Evolutionary conservation across 1,140 invertebrate species (phyloP), one percentile per base, ranked within the genome.

Genomic region (Acromyrmex heyeri): DNA sequence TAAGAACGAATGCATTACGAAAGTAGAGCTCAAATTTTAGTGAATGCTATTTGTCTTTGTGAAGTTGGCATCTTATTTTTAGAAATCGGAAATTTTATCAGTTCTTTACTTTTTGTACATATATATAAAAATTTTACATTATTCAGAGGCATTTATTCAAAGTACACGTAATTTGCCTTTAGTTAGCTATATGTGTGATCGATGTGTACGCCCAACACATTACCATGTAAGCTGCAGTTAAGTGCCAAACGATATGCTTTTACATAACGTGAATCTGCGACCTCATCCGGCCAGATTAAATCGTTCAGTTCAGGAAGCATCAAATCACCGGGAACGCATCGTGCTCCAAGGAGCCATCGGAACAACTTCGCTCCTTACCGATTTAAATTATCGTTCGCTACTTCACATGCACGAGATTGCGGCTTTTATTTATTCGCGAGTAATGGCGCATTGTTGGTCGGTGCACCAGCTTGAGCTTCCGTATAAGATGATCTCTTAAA

Each of bases 211-310:
- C 4, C 16, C n/a, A 61, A 57, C 55, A 64, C 76, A 75, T 89
- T 55, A 76, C 70, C 38, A 48, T 50, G 57, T 88, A 88, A 88
- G 88, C 76, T 69, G 76, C 53, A 65, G 87, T 86, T 89, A 89
- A 88, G 70, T 64, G 62, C 48, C 18, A 79, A 89, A 70, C 69
- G 75, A 82, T 89, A 81, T 70, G 61, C 69, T 69, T 62, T 69
- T 76, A 57, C 75, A 27, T 89, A 89, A 89, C 70, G 64, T 65
- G 77, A 88, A 89, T 89, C 88, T 88, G 87, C 87, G 88, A 89
- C 75, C 87, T 86, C 70, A 57, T 65, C 75, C 55, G 83, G 16
- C 50, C 62, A 86, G 87, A 89, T 89, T 89, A 87, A 89, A 88
- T 88, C 88, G 87, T 89, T 86, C 87, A 21, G 75, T 57, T 16